These are phyloP conservation scores for Notolabrus celidotus DNA, from an alignment of 2,797 vertebrate species.

Conservation along the genomic window DNA sequence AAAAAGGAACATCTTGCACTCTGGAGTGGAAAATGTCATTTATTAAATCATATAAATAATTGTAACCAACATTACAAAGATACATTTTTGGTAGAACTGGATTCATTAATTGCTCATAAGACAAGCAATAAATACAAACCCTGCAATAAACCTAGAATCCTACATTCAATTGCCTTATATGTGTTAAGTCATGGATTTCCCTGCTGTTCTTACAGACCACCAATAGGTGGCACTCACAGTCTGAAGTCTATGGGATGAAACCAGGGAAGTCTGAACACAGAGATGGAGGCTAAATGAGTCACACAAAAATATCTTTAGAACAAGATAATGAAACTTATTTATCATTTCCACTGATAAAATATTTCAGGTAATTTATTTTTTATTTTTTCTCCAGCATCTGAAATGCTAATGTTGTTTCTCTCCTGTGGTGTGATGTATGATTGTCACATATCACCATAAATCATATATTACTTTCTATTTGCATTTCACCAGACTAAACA, in stretches of 20 bases:
- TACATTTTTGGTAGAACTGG: accelerated
- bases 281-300: not conserved
- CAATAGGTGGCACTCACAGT: slow-evolving; percentile 79
- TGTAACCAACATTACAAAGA: not conserved
- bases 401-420: too few relatives aligned
- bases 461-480: not conserved
- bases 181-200: not conserved
- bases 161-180: not conserved
- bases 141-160: not conserved
- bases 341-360: too few relatives aligned
- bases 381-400: not conserved
- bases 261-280: not conserved
- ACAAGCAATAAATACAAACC: not conserved
- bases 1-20: slow-evolving; percentile 9
- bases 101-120: not conserved
- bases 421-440: too few relatives aligned
- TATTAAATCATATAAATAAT: not conserved
- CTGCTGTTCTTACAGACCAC: slow-evolving; percentile 41
- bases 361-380: not conserved
- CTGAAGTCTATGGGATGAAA: slow-evolving; percentile 25
- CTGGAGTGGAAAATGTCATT: not conserved
- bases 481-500: not conserved
- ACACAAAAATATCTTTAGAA: not conserved
- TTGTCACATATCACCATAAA: too few relatives aligned
- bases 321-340: not conserved